Base-by-base conservation (phyloP, 2,888 invertebrate genomes). In the Agonum fuliginosum region DNA sequence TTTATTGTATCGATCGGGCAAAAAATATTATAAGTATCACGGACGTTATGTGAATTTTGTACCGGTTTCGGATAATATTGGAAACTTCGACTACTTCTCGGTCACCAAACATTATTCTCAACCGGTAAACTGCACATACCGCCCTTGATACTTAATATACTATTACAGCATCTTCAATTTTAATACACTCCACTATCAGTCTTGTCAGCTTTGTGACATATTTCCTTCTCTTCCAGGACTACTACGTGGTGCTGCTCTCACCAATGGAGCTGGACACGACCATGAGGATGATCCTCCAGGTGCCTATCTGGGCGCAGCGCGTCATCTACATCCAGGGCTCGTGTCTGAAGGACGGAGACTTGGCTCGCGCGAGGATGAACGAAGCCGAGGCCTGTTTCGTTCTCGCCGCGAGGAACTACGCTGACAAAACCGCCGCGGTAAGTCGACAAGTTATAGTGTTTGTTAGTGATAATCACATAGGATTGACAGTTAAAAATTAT, bases 341-440 rank as follows among this genome's bases (percentile, higher is more conserved):
- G 24, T 98, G 98, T 84, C 89, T 98, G 80, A 98, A 98, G 79
- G 99, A 99, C 86, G 95, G 95, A 1, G 99, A 99, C 87, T 89
- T 99, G 81, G 96, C 95, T 58, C 90, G 99, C 80, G 98, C 98
- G 46, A 91, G 98, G 80, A 97, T 99, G 95, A 96, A 96, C 86
- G 97, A 98, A 84, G 98, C 99, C 0, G 97, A 98, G 86, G 98
- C 98, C 0, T 98, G 98, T 86, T 99, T 99, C 86, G 96, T 99
- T 81, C 89, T 99, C 46, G 97, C 98, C 0, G 97, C 98, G 2
- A 91, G 98, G 83, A 98, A 97, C 89, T 97, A 98, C 86, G 95
- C 96, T 8, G 98, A 98, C 86, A 97, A 97, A 89, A 96, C 96
- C 71, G 98, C 98, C 73, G 97, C 98, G 79, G 98, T 92, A 85